Percentiles rank a stretch among this genome's conserved stretches.
Evolutionary conservation across 2,797 vertebrate species (phyloP).

Genomic region (Arnoldichthys spilopterus): DNA sequence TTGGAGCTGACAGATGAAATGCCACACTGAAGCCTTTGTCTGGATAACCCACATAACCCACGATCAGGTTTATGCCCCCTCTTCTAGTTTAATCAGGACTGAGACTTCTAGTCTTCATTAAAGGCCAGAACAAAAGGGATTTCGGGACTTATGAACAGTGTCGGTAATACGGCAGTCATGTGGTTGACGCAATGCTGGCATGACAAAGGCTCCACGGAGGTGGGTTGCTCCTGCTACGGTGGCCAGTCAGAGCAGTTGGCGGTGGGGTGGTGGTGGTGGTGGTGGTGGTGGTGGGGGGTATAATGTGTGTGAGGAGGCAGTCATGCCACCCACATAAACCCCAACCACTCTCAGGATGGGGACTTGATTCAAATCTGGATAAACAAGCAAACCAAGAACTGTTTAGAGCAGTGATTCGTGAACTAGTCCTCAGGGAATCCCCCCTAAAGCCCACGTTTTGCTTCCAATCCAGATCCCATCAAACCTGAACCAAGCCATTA

Average conservation of each 20-base stretch:
- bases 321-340: background rate
- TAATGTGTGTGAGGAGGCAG: too few species aligned
- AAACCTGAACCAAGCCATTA: too few species aligned
- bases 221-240: background rate
- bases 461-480: too few species aligned
- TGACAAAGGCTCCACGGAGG: background rate
- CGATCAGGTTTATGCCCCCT: background rate
- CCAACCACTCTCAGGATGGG: background rate
- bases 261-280: too few species aligned
- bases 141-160: background rate
- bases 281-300: too few species aligned
- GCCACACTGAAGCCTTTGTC: background rate
- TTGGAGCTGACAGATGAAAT: background rate
- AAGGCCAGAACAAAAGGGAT: background rate
- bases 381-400: background rate
- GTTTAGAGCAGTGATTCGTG: slow-evolving; percentile 11
- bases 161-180: background rate
- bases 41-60: background rate
- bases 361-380: background rate
- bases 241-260: background rate
- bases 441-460: too few species aligned
- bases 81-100: background rate
- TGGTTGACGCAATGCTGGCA: background rate
- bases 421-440: too few species aligned
- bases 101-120: background rate